Evolutionary conservation across 2,888 invertebrate genomes (phyloP).

Genomic region (Dicyrtoma fusca): DNA sequence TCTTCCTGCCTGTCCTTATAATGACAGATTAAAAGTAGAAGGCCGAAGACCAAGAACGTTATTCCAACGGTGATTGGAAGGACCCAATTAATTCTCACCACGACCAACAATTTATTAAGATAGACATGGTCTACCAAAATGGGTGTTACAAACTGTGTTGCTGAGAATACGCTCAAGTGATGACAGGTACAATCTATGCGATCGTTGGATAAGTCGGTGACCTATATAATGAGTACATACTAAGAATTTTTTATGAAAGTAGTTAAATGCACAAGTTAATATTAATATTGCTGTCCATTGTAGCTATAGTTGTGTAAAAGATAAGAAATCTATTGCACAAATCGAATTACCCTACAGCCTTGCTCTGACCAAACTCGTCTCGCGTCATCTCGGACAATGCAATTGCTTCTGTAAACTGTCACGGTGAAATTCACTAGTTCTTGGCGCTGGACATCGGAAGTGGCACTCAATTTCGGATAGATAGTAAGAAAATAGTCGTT

Average conservation of each 20-base stretch:
- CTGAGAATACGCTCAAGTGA: constrained; percentile 13
- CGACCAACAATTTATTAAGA: background rate
- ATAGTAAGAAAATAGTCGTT: constrained; percentile 5
- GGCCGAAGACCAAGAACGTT: background rate
- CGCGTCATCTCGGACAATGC: constrained; percentile 21
- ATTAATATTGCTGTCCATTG: too few relatives aligned
- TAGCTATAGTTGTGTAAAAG: too few relatives aligned
- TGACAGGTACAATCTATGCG: constrained; percentile 11
- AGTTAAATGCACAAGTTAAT: too few relatives aligned
- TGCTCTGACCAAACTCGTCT: constrained; percentile 13
- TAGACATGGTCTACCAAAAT: background rate
- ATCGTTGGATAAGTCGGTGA: too few relatives aligned
- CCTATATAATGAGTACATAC: too few relatives aligned
- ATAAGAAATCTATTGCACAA: too few relatives aligned
- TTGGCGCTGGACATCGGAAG: background rate
- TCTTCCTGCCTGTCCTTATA: background rate
- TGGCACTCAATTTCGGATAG: background rate
- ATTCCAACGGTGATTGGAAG: background rate
- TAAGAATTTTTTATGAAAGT: too few relatives aligned
- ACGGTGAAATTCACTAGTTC: background rate
- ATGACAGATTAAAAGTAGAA: background rate
- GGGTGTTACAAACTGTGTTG: constrained; percentile 4
- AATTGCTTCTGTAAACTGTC: background rate
- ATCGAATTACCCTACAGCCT: constrained; percentile 14
- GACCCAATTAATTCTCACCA: background rate